Evolutionary conservation across 2,113 vertebrate species (phyloP), one percentile per base, ranked within the genome.

Genomic region (Lanius ludovicianus): DNA sequence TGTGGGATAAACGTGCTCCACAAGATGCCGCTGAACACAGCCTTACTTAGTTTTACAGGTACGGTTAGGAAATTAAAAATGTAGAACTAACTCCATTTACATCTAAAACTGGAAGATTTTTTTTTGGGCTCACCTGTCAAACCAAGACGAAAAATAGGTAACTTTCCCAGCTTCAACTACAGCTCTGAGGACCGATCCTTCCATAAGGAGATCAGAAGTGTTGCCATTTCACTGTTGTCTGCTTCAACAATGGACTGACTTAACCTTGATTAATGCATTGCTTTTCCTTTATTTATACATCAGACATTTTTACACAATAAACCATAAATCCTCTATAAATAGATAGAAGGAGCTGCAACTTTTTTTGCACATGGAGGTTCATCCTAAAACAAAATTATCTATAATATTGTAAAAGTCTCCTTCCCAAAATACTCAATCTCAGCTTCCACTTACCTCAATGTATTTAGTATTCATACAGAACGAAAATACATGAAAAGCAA

Each of bases 381-480:
- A 79, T 78, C 93, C 67, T 64, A 93, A 77, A 23, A 53, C 6
- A 78, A 85, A 95, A 93, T n/a, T 41, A 76, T 11, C 64, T 76
- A 87, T 83, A 89, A 56, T 5, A 17, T 13, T 63, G n/a, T 52
- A 90, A 80, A 93, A 92, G 9, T 83, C 2, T 1, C 28, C 87
- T 28, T 28, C 24, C 60, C 65, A 19, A 80, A 91, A 77, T 19
- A 70, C 12, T 39, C 49, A 10, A 3, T 42, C 74, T 59, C 42
- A 62, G 4, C 11, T 41, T 82, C 28, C 13, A 57, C n/a, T 46
- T 69, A 37, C 33, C 23, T 65, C n/a, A 46, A 35, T 0, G 0
- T 44, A 64, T 23, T 56, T 73, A 39, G 16, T 31, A 42, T 59
- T 80, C 78, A 82, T 18, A 64, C 6, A 63, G 47, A 23, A 59